Evolutionary conservation across 2,888 invertebrate genomes (phyloP).

Genomic region (Ptilodon capucinus): DNA sequence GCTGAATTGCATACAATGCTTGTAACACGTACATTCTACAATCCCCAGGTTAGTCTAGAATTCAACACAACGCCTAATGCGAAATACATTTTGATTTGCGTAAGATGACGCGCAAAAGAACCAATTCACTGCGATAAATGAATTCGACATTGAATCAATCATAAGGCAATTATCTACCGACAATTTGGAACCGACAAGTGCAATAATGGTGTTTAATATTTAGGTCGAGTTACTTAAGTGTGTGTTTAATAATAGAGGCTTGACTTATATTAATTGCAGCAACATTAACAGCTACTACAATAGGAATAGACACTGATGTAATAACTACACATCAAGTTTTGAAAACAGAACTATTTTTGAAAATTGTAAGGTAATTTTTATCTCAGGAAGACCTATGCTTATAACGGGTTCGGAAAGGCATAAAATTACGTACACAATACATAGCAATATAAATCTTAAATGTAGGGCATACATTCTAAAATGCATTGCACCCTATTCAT

Average conservation of each 20-base stretch:
- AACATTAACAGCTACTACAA: too few species aligned
- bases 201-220: not conserved
- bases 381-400: too few species aligned
- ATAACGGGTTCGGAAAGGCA: too few species aligned
- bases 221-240: not conserved
- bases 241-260: not conserved
- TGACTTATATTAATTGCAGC: too few species aligned
- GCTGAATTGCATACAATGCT: not conserved
- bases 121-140: constrained; percentile 42
- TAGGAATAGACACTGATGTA: too few species aligned
- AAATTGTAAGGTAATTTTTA: too few species aligned
- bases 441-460: not conserved
- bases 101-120: constrained; percentile 36
- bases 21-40: not conserved
- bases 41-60: not conserved
- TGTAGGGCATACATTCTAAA: not conserved
- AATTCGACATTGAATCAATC: constrained; percentile 41
- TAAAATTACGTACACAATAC: not conserved
- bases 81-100: not conserved
- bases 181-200: constrained; percentile 17
- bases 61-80: not conserved
- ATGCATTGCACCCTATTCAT: not conserved
- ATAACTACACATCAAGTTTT: too few species aligned
- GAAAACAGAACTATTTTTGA: too few species aligned
- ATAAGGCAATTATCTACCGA: constrained; percentile 30